Conservation (phyloP, 37 sponge, comb jelly and placozoan species). For the Eunapius fragilis region DNA sequence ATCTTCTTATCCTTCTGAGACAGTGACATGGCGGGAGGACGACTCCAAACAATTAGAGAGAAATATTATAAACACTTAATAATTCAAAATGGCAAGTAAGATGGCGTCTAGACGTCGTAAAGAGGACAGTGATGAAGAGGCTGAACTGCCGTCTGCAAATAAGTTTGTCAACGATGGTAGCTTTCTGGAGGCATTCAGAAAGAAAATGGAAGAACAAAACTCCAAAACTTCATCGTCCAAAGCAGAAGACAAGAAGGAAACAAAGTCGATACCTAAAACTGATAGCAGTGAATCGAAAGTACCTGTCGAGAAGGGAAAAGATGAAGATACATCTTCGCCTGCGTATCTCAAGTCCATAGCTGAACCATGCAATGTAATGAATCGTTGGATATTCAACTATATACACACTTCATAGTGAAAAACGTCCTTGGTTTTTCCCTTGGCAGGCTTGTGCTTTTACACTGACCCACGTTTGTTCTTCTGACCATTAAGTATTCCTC, state of each 20-base stretch:
- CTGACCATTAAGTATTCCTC: background rate
- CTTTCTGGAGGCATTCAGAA: slow-evolving; percentile 83
- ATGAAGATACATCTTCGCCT: background rate
- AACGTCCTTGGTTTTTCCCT: background rate
- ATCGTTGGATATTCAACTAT: background rate
- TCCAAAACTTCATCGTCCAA: slow-evolving; percentile 4
- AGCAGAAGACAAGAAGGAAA: background rate
- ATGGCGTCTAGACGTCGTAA: slow-evolving; percentile 13
- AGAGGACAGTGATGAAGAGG: background rate
- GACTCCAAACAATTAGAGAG: background rate
- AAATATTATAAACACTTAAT: background rate
- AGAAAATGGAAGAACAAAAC: slow-evolving; percentile 55
- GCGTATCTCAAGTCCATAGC: background rate
- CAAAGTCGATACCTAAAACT: background rate
- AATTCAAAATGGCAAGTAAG: background rate
- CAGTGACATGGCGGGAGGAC: background rate
- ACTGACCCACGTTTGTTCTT: background rate
- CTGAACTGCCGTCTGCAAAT: slow-evolving; percentile 31
- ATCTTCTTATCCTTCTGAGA: slow-evolving; percentile 23
- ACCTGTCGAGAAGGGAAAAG: background rate
- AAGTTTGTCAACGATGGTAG: slow-evolving; percentile 89
- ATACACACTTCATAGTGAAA: background rate
- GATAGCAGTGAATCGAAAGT: slow-evolving; percentile 8
- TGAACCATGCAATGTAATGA: background rate
- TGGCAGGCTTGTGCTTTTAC: background rate